Base-by-base conservation (phyloP, 2,113 vertebrate species). In the Melanotaenia duboulayi region DNA sequence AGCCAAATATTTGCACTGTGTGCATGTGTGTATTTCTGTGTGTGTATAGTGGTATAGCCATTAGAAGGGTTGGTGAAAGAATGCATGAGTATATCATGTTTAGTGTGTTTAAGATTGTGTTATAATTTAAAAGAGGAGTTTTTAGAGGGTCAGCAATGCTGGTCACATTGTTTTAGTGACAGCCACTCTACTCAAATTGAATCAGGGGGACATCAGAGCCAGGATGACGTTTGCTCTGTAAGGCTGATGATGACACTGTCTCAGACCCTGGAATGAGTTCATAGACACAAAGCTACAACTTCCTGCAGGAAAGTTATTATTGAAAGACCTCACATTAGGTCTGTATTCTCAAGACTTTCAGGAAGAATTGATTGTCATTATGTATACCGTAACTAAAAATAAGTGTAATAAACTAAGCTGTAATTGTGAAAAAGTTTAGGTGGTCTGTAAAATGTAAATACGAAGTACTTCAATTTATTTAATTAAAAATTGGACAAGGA, bases 1-100 rank as follows among this genome's bases (percentile, higher is more conserved):
- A 65, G 80, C 86, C 83, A 88, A 89, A 82, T 81, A 86, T 83
- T 84, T 91, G 76, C 70, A 79, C 86, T 80, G 88, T 81, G 71
- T 85, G 66, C 65, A 63, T 76, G 65, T 76, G 76, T 84, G 86
- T 86, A 79, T 89, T 76, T 86, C 74, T 84, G 62, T 80, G 63
- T 56, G 79, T 61, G 80, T 83, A 75, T 73, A 69, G 62, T 46
- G 48, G 24, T 23, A 0, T 61, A 46, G 62, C 72, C 66, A 48
- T 48, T 17, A 48, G 71, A 62, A 4, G 19, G 3, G 76, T 79
- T 72, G 56, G 65, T 85, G 74, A 82, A 85, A 85, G 80, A 71
- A 67, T 28, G 1, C 68, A 71, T 84, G 78, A 81, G 73, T 20
- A 23, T 74, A 61, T 71, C 49, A 44, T 69, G 52, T 87, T 58